Conservation (phyloP, 2,113 vertebrate genomes). For the Cephalopterus ornatus region DNA sequence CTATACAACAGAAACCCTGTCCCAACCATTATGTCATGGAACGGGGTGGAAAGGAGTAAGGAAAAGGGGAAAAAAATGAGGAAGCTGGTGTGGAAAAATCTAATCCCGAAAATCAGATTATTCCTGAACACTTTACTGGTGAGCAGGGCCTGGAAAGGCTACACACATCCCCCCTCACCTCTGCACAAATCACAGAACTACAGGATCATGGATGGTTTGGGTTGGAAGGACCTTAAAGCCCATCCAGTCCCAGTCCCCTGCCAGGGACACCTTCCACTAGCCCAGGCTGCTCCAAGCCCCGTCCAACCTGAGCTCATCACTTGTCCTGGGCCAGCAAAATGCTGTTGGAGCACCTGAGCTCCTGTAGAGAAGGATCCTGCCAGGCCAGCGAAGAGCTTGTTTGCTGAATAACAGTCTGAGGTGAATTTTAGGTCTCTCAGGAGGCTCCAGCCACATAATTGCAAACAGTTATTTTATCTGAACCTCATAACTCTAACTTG, state of each 20-base stretch:
- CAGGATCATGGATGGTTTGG: background rate
- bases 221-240: background rate
- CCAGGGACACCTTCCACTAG: background rate
- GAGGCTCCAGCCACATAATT: constrained; percentile 20
- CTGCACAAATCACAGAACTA: background rate
- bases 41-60: background rate
- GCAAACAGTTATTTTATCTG: background rate
- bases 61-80: background rate
- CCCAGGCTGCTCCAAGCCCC: background rate
- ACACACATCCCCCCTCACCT: background rate
- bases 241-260: background rate
- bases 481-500: background rate
- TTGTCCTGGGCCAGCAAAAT: background rate
- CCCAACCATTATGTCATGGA: background rate
- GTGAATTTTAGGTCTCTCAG: background rate
- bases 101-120: background rate
- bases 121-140: background rate
- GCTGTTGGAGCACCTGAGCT: background rate
- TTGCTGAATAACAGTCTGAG: background rate
- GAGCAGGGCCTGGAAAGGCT: background rate
- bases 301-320: background rate
- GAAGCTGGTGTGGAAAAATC: background rate
- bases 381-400: background rate
- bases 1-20: background rate
- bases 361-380: background rate